These are phyloP conservation scores for Corythaixoides concolor DNA, from an alignment of 2,113 vertebrate species.

Conservation along the genomic window DNA sequence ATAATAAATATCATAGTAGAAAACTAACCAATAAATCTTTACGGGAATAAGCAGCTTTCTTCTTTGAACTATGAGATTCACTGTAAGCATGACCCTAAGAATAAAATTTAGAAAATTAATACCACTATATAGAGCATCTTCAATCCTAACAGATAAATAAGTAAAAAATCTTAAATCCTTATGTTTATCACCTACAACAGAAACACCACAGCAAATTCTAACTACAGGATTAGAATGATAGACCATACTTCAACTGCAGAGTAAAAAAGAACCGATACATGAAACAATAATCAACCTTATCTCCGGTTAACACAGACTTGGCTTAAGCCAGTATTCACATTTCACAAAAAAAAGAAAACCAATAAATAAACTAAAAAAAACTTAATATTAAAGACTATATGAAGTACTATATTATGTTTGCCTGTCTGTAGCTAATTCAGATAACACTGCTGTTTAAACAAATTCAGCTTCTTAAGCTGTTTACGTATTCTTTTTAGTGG, in stretches of 20 bases:
- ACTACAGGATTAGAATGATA: neutral
- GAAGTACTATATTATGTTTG: neutral
- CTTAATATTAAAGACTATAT: neutral
- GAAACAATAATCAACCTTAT: neutral
- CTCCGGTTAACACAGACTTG: neutral
- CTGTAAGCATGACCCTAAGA: conserved; percentile 84
- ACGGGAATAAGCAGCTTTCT: conserved; percentile 75
- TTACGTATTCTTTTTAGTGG: neutral
- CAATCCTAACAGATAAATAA: neutral
- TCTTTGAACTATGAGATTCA: conserved; percentile 80
- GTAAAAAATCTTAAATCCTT: neutral
- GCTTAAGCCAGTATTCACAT: neutral
- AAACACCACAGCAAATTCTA: neutral
- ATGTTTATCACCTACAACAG: neutral
- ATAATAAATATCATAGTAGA: neutral
- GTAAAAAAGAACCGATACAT: neutral
- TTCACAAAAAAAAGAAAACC: neutral
- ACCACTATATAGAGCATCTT: neutral
- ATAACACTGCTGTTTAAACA: neutral
- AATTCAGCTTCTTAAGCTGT: neutral
- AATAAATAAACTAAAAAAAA: neutral
- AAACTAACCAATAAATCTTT: conserved; percentile 90
- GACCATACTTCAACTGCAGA: neutral
- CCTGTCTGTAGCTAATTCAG: neutral
- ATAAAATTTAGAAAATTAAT: conserved; percentile 27